Evolutionary conservation across 2,797 vertebrate genomes (phyloP), one percentile per base, ranked within the genome.

Genomic region (Chloroceryle amazona): DNA sequence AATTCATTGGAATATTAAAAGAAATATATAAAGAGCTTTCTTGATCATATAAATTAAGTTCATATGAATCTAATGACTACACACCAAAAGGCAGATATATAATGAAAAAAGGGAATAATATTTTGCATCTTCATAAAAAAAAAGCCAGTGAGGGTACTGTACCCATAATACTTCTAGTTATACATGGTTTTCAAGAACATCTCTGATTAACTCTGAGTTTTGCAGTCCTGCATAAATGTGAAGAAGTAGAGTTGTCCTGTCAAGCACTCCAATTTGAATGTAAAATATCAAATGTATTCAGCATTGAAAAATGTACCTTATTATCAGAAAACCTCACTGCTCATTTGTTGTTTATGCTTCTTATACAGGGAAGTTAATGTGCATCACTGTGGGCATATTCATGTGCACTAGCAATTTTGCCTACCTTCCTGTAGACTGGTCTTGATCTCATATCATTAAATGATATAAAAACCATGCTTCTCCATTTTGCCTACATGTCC

Each of bases 311-410:
- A 25, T 13, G 0, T 5, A 39, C 42, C 8, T 73, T 55, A 4
- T 10, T 68, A 22, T 7, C 1, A 60, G 61, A 83, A 75, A 35
- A 4, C 0, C 37, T 23, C 66, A 41, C 14, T 1, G 1, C 10
- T 85, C 18, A 6, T 60, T 66, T 83, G 28, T 37, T 49, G 23
- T 73, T 42, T 62, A 29, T 82, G 14, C 39, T 73, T 70, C 21
- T 79, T 60, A 39, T 5, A 26, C 28, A 62, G 23, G 11, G 44
- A 79, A 81, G 28, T 4, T 61, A 37, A 65, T 7, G 7, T 52
- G 15, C 60, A 51, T 71, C 37, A 26, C 60, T 62, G 28, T 6
- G 31, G 20, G 15, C 31, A 61, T 15, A 13, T 58, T 33, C 49
- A 18, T 8, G 26, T 28, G 28, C 39, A 11, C 70, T 52, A 18